Percentiles rank a stretch among this genome's conserved stretches.
Evolutionary conservation across 1,140 invertebrate genomes (phyloP).

Genomic region (Drosophila hydei): DNA sequence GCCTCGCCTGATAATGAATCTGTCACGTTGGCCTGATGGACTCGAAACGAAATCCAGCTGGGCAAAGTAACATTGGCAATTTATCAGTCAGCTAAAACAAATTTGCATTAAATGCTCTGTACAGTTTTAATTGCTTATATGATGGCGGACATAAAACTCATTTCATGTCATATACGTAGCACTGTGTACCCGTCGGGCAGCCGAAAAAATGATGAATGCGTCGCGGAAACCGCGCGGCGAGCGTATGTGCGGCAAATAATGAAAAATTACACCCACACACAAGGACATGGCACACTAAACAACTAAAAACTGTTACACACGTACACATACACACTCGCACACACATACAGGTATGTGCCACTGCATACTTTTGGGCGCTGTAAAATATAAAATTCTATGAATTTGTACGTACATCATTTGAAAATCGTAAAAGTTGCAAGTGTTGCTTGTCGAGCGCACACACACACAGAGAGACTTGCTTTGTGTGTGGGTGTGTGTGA

Average conservation of each 20-base stretch:
- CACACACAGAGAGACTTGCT: neutral
- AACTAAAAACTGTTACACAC: conserved; percentile 58
- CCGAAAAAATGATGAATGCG: conserved; percentile 69
- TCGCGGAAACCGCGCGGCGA: conserved; percentile 46
- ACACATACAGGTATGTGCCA: conserved; percentile 4
- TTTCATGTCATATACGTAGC: conserved; percentile 8
- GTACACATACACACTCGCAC: conserved; percentile 15
- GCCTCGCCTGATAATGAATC: conserved; percentile 59
- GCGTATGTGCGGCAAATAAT: conserved; percentile 64
- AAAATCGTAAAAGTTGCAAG: conserved; percentile 82
- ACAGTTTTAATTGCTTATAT: conserved; percentile 44
- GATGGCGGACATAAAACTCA: conserved; percentile 14
- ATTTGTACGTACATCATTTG: conserved; percentile 83
- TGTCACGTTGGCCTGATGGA: conserved; percentile 50
- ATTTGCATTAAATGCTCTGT: conserved; percentile 33
- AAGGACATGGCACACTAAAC: conserved; percentile 42
- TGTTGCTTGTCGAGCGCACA: conserved; percentile 51
- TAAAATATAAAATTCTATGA: conserved; percentile 83
- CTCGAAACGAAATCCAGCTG: neutral
- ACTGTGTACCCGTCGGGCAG: conserved; percentile 33
- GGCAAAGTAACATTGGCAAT: conserved; percentile 26
- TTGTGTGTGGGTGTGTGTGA: conserved; percentile 38
- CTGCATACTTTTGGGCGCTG: conserved; percentile 69
- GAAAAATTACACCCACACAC: conserved; percentile 62
- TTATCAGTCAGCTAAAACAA: conserved; percentile 26